Evolutionary conservation across 2,113 vertebrate genomes (phyloP).

Genomic region (Coracopsis vasa): DNA sequence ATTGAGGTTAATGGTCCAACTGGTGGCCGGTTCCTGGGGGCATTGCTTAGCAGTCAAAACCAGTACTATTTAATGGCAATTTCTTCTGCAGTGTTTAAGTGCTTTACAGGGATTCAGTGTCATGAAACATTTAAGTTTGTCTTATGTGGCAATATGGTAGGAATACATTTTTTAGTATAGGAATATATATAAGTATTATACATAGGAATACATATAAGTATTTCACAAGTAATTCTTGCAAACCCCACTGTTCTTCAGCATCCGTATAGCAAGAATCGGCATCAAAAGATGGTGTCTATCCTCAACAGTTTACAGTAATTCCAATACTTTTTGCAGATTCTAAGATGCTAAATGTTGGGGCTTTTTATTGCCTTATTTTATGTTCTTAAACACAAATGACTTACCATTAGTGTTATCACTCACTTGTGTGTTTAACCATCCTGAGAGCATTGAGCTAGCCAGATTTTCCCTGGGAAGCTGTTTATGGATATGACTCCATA

Average conservation of each 20-base stretch:
- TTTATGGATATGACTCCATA: not conserved
- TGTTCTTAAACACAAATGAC: not conserved
- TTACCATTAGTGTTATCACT: not conserved
- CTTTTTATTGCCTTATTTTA: not conserved
- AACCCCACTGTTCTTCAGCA: not conserved
- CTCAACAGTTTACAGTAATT: not conserved
- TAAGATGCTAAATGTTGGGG: not conserved
- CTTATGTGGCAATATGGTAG: not conserved
- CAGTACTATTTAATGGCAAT: rapidly evolving
- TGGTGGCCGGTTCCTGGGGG: not conserved
- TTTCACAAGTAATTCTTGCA: not conserved
- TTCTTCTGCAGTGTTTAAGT: not conserved
- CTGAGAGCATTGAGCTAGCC: rapidly evolving
- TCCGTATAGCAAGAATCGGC: not conserved
- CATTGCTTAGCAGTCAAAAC: not conserved
- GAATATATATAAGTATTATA: not conserved
- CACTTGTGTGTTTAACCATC: not conserved
- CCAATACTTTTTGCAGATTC: not conserved
- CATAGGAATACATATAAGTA: not conserved
- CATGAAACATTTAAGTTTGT: rapidly evolving
- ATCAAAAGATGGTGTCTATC: not conserved
- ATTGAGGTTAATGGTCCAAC: not conserved
- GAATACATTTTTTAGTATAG: not conserved
- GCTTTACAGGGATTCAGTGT: not conserved
- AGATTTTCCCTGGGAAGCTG: not conserved